phyloP scores from a whole-genome alignment of 2,888 invertebrate species.

The Heterodera filipjevi region DNA sequence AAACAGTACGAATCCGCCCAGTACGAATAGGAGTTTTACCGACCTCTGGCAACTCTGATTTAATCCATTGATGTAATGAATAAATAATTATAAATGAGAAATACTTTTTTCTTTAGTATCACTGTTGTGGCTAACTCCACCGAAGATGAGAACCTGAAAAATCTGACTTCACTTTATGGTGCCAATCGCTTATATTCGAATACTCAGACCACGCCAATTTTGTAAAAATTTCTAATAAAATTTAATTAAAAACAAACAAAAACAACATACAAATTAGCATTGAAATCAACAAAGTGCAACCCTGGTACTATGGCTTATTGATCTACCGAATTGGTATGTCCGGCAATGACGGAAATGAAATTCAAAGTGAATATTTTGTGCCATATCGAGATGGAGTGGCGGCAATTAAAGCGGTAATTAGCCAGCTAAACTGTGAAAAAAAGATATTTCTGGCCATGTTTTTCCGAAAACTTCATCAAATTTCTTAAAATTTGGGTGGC shows the following conservation, averaged over 20 bases:
- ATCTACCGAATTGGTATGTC: neutral
- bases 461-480: too few species aligned
- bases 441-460: too few species aligned
- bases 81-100: neutral
- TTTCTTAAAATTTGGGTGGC: too few species aligned
- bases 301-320: constrained; percentile 7
- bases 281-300: neutral
- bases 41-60: too few species aligned
- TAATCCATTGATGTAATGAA: too few species aligned
- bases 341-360: neutral
- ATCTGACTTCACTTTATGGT: neutral
- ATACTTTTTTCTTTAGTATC: neutral
- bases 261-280: neutral
- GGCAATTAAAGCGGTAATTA: constrained; percentile 21
- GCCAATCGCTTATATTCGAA: constrained; percentile 1
- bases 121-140: neutral
- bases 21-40: too few species aligned
- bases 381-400: constrained; percentile 11
- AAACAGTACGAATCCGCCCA: too few species aligned
- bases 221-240: too few species aligned
- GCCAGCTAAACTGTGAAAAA: too few species aligned
- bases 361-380: constrained; percentile 11
- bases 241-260: too few species aligned
- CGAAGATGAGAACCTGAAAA: neutral
- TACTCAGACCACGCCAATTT: neutral